Conservation (phyloP, 2,113 vertebrate genomes). For the Progne subis region DNA sequence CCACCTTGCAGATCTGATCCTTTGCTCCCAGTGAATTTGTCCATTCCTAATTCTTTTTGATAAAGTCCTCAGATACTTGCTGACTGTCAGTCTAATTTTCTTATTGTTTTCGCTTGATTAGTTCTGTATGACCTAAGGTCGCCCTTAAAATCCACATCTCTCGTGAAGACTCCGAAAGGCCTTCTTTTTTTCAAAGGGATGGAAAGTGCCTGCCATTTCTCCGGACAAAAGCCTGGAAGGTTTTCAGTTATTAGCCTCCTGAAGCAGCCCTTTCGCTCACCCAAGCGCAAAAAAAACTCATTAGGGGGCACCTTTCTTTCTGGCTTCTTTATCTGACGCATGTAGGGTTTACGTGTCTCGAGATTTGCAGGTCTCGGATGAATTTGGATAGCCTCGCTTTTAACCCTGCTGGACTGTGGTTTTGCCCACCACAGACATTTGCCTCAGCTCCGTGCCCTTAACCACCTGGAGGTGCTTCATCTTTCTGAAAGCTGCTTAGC, state of each 20-base stretch:
- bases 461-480: not conserved
- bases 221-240: constrained; percentile 83
- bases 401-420: constrained; percentile 14
- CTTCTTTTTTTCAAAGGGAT: constrained; percentile 77
- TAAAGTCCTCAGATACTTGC: constrained; percentile 86
- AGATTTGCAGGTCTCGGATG: constrained; percentile 76
- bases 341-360: constrained; percentile 75
- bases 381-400: constrained; percentile 47
- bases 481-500: not conserved
- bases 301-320: constrained; percentile 83
- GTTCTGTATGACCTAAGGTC: constrained; percentile 87
- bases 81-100: constrained; percentile 84
- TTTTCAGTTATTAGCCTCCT: constrained; percentile 74
- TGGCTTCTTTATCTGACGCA: constrained; percentile 69
- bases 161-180: constrained; percentile 80
- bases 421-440: not conserved
- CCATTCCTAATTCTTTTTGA: constrained; percentile 82
- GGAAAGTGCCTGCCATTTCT: constrained; percentile 80
- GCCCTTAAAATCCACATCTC: constrained; percentile 86
- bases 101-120: constrained; percentile 88
- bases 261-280: constrained; percentile 82
- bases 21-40: constrained; percentile 77
- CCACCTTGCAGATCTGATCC: constrained; percentile 80
- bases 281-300: constrained; percentile 90
- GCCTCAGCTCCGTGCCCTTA: not conserved